phyloP scores from a whole-genome alignment of 2,888 invertebrate species.

The Strigamia transsilvanica region DNA sequence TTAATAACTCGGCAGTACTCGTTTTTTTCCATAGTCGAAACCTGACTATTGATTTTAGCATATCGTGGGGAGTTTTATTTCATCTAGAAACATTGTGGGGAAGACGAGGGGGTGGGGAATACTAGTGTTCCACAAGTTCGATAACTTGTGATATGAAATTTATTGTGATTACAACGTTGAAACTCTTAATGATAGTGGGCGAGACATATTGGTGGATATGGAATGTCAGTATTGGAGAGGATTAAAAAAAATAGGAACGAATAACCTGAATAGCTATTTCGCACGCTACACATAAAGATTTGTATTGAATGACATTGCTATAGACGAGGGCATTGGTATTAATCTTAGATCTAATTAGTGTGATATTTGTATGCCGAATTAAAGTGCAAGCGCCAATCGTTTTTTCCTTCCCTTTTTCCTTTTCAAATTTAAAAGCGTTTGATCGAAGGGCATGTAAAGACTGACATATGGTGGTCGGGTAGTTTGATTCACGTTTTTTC shows the following conservation, averaged over 20 bases:
- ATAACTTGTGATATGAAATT: conserved; percentile 42
- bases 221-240: conserved; percentile 40
- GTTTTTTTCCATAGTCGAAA: not conserved
- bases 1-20: conserved; percentile 15
- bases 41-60: conserved; percentile 16
- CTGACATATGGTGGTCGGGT: not conserved
- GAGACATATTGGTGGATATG: conserved; percentile 43
- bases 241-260: conserved; percentile 37
- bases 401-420: not conserved
- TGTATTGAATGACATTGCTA: not conserved
- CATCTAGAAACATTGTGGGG: conserved; percentile 36
- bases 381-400: not conserved
- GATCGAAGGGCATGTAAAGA: not conserved
- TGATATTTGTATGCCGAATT: not conserved
- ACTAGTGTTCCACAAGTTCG: conserved; percentile 16
- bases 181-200: conserved; percentile 43
- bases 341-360: not conserved
- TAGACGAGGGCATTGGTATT: conserved; percentile 18
- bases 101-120: not conserved
- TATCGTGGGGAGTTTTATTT: conserved; percentile 32
- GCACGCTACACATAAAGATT: conserved; percentile 39
- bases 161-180: conserved; percentile 47
- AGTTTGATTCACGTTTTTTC: conserved; percentile 17
- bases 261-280: conserved; percentile 2
- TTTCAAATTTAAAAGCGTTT: not conserved